Evolutionary conservation across 1,140 invertebrate species (phyloP), one percentile per base, ranked within the genome.

Genomic region (Pristionchus pacificus): DNA sequence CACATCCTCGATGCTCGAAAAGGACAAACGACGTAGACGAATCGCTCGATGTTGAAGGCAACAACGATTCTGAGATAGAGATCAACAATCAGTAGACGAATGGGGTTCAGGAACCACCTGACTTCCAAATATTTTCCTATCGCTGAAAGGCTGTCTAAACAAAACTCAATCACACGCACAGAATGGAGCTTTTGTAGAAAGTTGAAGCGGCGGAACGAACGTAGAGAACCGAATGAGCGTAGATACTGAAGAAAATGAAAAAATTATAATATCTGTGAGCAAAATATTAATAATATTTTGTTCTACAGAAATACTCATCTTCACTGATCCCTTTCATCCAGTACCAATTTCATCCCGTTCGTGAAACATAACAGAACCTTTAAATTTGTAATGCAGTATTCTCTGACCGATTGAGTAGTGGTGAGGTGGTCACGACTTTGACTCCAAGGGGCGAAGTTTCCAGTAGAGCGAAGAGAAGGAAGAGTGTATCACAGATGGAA

Each of bases 31-130:
- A 83, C 81, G 69, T 75, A 84, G 2, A 83, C 68, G 71, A 81
- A 83, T 25, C 81, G 77, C 68, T 83, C 81, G 13, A 83, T 61
- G 67, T 83, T 83, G 62, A 83, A 83, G n/a, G 81, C 80, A 3
- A 83, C 80, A 28, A 83, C 82, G 33, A 83, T 80, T 70, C 80
- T 82, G 58, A 61, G 78, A 71, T 65, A 19, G 0, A 19, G 3
- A 32, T 32, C 29, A 30, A 49, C 1, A 31, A 30, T 67, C 28
- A 1, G 27, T 57, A 2, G 15, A 31, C 57, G 30, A 31, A 29
- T 24, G 10, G n/a, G 3, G 13, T 2, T 29, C 27, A 32, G n/a
- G 1, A 62, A 27, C 24, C 6, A 29, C 28, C 30, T 38, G 71
- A n/a, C n/a, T n/a, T n/a, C n/a, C n/a, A n/a, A n/a, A n/a, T n/a